phyloP scores from a whole-genome alignment of 2,888 invertebrate species.

The Bedellia somnulentella region DNA sequence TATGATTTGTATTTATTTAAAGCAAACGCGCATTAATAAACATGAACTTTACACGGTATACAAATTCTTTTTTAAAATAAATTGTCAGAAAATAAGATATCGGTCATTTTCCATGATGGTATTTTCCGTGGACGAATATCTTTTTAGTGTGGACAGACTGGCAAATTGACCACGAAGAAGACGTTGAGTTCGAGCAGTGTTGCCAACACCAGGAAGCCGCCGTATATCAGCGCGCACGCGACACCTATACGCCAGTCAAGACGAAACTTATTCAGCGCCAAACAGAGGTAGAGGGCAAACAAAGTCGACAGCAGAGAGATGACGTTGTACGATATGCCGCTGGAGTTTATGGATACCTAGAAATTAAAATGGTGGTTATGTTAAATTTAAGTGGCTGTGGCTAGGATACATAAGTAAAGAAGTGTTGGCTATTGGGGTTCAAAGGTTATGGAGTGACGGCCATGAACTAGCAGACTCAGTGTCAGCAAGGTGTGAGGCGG shows the following conservation, averaged over 20 bases:
- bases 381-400: not conserved
- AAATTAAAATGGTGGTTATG: constrained; percentile 9
- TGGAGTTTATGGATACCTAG: constrained; percentile 71
- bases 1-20: no score
- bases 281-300: constrained; percentile 66
- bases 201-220: constrained; percentile 67
- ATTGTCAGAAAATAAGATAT: no score
- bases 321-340: constrained; percentile 75
- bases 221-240: constrained; percentile 67
- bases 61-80: no score
- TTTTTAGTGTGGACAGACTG: constrained; percentile 63
- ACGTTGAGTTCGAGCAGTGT: constrained; percentile 76
- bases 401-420: no score
- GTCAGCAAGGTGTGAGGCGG: no score
- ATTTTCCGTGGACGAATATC: no score
- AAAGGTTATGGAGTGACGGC: no score
- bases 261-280: constrained; percentile 68
- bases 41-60: no score
- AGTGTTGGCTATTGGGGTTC: no score
- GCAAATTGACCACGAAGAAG: constrained; percentile 73
- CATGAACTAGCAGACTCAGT: no score
- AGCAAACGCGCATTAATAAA: no score
- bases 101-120: no score
- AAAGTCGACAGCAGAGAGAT: constrained; percentile 74
- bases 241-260: constrained; percentile 72